Evolutionary conservation across 2,797 vertebrate genomes (phyloP), one percentile per base, ranked within the genome.

Genomic region (Schizopygopsis pylzovi): DNA sequence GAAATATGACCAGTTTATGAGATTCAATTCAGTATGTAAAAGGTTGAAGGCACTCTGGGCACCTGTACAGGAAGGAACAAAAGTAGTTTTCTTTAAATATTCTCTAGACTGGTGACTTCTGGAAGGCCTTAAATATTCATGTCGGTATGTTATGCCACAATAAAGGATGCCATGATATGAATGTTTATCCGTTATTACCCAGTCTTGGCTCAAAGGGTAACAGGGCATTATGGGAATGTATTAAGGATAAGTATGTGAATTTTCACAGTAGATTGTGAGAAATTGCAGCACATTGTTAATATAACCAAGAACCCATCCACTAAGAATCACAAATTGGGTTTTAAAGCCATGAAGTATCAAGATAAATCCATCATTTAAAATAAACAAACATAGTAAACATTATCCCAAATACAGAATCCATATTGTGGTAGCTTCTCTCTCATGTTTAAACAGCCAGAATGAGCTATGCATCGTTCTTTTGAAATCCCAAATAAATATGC

Each of bases 71-170:
- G 59, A 89, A 84, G 59, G 56, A 86, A 76, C 65, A 54, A 82
- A 85, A 84, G 25, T 43, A 37, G 43, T 63, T 52, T 25, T 37
- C 28, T 76, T 77, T 49, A 49, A 68, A 75, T 49, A 59, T 52
- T 81, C 47, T 61, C 25, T 33, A 41, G 28, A 54, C 86, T 39
- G 72, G 85, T 77, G 33, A 70, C 49, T 79, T 86, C 79, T 79
- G 78, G 82, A 89, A 89, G 87, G 89, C 87, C 79, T 80, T 86
- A 47, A 77, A 77, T 80, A 85, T 77, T 86, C 82, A 80, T 92
- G 93, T 93, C 90, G 39, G 71, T 94, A 18, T 67, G 33, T 68
- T 39, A 91, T 94, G 90, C 39, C 72, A 79, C 68, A 39, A 71
- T 79, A 22, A 83, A 13, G 77, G 63, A 79, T 12, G 87, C 71